These are phyloP conservation scores for Anguilla rostrata DNA, from an alignment of 2,113 vertebrate species.

Conservation along the genomic window DNA sequence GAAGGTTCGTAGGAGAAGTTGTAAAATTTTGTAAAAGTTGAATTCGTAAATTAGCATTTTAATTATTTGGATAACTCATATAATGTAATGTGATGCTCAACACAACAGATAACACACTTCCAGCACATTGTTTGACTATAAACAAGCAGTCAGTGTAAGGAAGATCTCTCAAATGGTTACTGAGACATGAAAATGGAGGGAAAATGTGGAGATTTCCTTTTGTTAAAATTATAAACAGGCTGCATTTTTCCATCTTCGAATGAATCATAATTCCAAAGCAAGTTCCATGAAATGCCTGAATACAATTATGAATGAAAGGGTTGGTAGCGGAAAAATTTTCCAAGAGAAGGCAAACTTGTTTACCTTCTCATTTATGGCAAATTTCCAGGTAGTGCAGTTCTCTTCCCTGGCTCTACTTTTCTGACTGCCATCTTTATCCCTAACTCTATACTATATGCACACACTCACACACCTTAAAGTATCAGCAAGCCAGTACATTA, in stretches of 20 bases:
- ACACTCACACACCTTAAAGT: not conserved
- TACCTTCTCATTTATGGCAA: not conserved
- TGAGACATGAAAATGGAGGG: no score
- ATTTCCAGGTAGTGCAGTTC: not conserved
- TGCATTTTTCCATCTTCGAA: not conserved
- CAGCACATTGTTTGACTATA: no score
- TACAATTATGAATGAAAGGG: not conserved
- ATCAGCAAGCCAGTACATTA: not conserved
- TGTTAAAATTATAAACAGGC: not conserved
- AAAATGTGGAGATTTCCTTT: no score
- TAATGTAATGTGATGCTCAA: no score
- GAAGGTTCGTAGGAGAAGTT: no score
- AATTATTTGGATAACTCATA: no score
- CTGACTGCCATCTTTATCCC: not conserved
- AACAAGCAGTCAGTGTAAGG: no score
- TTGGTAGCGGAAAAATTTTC: not conserved
- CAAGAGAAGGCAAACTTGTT: conserved; percentile 1
- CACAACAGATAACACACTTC: no score
- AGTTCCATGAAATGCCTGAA: not conserved
- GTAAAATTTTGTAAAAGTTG: no score
- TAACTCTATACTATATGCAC: not conserved
- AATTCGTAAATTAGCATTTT: no score
- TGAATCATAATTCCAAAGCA: not conserved
- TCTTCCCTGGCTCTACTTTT: not conserved
- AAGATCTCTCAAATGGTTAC: no score